These are phyloP conservation scores for Lacanobia wlatinum DNA, from an alignment of 2,888 invertebrate genomes.

Conservation along the genomic window DNA sequence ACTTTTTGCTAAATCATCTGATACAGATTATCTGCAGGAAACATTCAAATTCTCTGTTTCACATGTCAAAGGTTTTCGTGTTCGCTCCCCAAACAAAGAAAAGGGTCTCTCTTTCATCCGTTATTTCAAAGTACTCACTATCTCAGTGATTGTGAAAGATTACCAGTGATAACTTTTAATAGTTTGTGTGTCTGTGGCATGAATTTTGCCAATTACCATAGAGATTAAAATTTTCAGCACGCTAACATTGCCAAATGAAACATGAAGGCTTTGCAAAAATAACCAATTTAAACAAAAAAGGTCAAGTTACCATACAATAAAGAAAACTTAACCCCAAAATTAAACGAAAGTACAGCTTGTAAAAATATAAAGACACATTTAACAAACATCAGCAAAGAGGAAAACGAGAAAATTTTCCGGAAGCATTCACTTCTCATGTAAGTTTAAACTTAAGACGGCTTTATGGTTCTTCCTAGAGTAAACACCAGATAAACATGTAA, in stretches of 20 bases:
- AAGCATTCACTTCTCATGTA: neutral
- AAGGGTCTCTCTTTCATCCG: neutral
- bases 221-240: no score
- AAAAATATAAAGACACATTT: neutral
- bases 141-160: neutral
- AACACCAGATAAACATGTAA: no score
- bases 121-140: neutral
- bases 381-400: neutral
- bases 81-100: neutral
- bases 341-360: no score
- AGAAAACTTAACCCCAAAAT: neutral
- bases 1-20: neutral
- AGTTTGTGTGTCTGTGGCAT: no score
- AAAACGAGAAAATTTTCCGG: neutral
- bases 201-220: no score
- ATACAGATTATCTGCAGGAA: neutral
- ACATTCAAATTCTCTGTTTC: neutral
- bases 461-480: neutral
- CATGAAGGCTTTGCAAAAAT: no score
- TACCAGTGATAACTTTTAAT: no score
- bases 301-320: neutral
- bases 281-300: no score
- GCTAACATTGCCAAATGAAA: no score
- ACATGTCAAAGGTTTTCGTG: neutral
- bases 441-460: constrained; percentile 5